phyloP scores from a whole-genome alignment of 2,113 vertebrate genomes.

The Hystrix cristata region DNA sequence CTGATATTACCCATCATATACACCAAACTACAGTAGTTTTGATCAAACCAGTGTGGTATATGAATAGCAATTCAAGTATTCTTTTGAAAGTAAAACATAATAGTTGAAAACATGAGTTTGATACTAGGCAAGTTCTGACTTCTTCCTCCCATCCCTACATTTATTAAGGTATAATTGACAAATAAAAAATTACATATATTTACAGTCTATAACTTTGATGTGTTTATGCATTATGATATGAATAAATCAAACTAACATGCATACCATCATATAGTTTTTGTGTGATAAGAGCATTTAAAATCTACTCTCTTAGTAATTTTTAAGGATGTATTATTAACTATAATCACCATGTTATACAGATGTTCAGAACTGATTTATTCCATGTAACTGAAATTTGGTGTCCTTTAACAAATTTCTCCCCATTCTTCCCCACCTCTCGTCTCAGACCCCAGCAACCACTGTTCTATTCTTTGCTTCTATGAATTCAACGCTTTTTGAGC shows the following conservation, averaged over 20 bases:
- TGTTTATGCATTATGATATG: no score
- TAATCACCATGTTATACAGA: neutral
- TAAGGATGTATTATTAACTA: neutral
- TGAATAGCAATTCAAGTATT: conserved; percentile 1
- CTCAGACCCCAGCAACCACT: neutral
- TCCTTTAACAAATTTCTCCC: neutral
- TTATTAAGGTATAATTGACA: neutral
- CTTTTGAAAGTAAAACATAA: neutral
- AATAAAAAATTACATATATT: neutral
- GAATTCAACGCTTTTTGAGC: neutral
- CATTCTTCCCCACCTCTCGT: no score
- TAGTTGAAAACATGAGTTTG: neutral
- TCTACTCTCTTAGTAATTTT: neutral
- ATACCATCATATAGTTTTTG: neutral
- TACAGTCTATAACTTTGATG: neutral
- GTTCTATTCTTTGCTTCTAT: neutral
- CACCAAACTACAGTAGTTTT: neutral
- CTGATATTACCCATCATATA: neutral
- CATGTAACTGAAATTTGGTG: neutral
- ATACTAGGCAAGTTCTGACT: neutral
- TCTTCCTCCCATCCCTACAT: neutral
- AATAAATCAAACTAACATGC: neutral
- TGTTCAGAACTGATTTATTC: neutral
- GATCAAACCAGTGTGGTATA: neutral
- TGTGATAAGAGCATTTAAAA: neutral